Evolutionary conservation across 30 jellyfish, hydroid and myxozoan species (phyloP), one percentile per base, ranked within the genome.

Genomic region (Rhopilema esculentum): DNA sequence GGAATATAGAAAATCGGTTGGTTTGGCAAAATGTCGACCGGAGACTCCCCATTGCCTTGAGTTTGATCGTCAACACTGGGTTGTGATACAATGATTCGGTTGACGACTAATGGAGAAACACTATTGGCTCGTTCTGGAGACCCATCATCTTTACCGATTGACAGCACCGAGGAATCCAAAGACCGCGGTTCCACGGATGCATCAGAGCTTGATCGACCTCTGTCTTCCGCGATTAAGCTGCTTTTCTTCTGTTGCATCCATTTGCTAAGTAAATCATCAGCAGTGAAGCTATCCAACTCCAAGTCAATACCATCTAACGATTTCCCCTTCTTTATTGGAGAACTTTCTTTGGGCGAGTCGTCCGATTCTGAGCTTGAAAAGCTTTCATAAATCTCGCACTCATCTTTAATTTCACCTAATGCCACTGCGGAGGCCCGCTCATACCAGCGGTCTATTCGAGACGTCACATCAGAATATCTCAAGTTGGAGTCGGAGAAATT

Each of bases 211-310:
- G 88, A 85, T 21, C 88, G 57, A 19, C 88, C 94, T 23, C 77
- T 57, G 24, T 75, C 88, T 23, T 85, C 94, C 21, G 29, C 52
- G n/a, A 40, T 27, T 2, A 73, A 32, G 72, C 88, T 61, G 68
- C 74, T 85, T 48, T 84, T 84, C 73, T 84, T 84, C 62, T 85
- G 94, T 63, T 51, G 67, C 88, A 85, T 85, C 94, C 94, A 85
- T 48, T 85, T 85, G 72, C 76, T 63, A 30, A 85, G 27, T 16
- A 85, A 79, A n/a, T 75, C 88, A 61, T 65, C 84, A 0, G 82
- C 85, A 12, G 85, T 83, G 76, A 68, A 50, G 51, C 76, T 32
- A 21, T 62, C 85, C 65, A 83, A 52, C 27, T 72, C 79, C 16
- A 71, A 24, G 28, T 70, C 92, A 15, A 84, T 84, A 19, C 33